phyloP scores from a whole-genome alignment of 1,140 invertebrate species.

The Palaemon carinicauda region DNA sequence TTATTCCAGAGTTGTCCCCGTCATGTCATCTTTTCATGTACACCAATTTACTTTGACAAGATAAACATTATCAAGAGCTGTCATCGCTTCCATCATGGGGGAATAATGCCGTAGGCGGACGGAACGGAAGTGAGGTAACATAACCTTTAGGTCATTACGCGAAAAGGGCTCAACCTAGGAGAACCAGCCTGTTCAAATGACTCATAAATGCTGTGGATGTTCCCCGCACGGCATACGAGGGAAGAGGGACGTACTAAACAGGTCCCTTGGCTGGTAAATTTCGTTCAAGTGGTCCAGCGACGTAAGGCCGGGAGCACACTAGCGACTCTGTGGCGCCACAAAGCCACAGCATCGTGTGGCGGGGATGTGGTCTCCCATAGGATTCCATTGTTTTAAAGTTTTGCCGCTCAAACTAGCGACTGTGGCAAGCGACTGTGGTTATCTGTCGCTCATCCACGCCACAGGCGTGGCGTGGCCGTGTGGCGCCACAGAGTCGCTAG shows the following conservation, averaged over 20 bases:
- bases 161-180: slow-evolving; percentile 9
- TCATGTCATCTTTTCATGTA: slow-evolving; percentile 58
- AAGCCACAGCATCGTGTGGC: too few species aligned
- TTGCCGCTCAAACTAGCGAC: too few species aligned
- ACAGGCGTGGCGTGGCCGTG: too few species aligned
- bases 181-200: neutral
- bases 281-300: neutral
- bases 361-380: too few species aligned
- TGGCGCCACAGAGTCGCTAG: too few species aligned
- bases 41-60: slow-evolving; percentile 60
- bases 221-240: slow-evolving; percentile 37
- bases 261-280: neutral
- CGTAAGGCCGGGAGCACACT: too few species aligned
- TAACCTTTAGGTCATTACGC: neutral
- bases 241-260: slow-evolving; percentile 11
- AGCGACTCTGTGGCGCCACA: too few species aligned
- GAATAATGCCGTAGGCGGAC: slow-evolving; percentile 13
- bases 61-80: slow-evolving; percentile 60
- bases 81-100: slow-evolving; percentile 50
- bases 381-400: too few species aligned
- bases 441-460: too few species aligned
- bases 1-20: slow-evolving; percentile 57
- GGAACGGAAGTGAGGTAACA: neutral
- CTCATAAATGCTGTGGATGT: slow-evolving; percentile 26
- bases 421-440: too few species aligned